These are phyloP conservation scores for Trichonephila inaurata DNA, from an alignment of 1,140 invertebrate species.

Conservation along the genomic window DNA sequence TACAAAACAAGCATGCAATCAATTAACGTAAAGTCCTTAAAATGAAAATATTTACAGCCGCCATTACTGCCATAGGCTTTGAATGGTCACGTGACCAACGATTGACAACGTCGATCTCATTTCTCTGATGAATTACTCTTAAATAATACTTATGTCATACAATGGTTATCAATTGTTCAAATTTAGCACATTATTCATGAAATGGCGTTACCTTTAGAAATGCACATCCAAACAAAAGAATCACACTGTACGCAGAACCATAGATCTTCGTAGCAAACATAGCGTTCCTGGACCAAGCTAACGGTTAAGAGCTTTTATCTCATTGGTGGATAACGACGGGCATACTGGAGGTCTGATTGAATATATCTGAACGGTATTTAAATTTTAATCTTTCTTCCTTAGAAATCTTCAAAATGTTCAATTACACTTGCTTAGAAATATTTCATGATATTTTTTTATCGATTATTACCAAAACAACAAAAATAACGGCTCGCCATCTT, in stretches of 20 bases:
- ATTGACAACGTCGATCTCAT: constrained; percentile 65
- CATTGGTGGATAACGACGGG: constrained; percentile 56
- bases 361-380: not conserved
- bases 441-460: not conserved
- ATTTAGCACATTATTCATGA: not conserved
- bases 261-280: not conserved
- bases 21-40: constrained; percentile 46
- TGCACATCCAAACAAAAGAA: not conserved
- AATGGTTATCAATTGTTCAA: not conserved
- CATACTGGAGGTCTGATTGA: not conserved
- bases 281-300: constrained; percentile 69
- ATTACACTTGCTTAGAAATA: not conserved
- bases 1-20: not conserved
- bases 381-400: not conserved
- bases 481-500: constrained; percentile 73
- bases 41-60: constrained; percentile 72
- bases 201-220: constrained; percentile 32
- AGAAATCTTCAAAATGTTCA: not conserved
- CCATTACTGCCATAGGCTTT: constrained; percentile 72
- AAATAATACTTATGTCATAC: not conserved
- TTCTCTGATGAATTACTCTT: not conserved
- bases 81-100: constrained; percentile 69
- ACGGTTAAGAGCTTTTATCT: constrained; percentile 72
- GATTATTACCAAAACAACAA: constrained; percentile 57
- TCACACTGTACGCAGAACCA: not conserved